Evolutionary conservation across 2,113 vertebrate species (phyloP), one percentile per base, ranked within the genome.

Genomic region (Uria aalge): DNA sequence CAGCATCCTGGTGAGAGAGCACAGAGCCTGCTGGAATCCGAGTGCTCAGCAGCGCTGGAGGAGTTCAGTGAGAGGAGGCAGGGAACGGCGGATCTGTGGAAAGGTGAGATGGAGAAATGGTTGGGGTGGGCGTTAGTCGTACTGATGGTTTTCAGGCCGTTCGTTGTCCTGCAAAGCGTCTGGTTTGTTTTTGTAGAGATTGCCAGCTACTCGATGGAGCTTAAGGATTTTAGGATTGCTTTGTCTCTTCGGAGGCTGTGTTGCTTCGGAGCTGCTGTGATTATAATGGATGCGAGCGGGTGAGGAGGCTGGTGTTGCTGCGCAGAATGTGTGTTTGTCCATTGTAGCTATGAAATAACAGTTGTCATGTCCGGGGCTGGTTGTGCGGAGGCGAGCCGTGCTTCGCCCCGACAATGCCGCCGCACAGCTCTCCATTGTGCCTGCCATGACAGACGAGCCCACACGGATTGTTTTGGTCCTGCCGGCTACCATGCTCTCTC

Each of bases 401-500:
- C 67, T 88, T 91, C 1, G 2, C 82, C 59, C 90, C 8, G 4
- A 56, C 88, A 73, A 17, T 83, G 90, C 96, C 3, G 10, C 34
- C 0, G 18, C 92, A 71, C 82, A 90, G 95, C 79, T 80, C 88
- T 83, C 82, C 75, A 56, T 96, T 96, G 92, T 96, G 96, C 69
- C 88, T 96, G 85, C 95, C 90, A 38, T 92, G 92, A 71, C 95
- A 94, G 90, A 88, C 16, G 1, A 97, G 85, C 90, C 90, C 90
- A 32, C 90, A 73, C 12, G 16, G 85, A 23, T 85, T 93, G 94
- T 94, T 94, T 64, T 93, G 94, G 90, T 93, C 84, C 87, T 2
- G 3, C 10, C 40, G 41, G 90, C 64, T 59, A 50, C 88, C 77
- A 2, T 36, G 86, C 73, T 85, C 7, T 26, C 8, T 6, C 12